Evolutionary conservation across 2,888 invertebrate genomes (phyloP).

Genomic region (Petrophora chlorosata): DNA sequence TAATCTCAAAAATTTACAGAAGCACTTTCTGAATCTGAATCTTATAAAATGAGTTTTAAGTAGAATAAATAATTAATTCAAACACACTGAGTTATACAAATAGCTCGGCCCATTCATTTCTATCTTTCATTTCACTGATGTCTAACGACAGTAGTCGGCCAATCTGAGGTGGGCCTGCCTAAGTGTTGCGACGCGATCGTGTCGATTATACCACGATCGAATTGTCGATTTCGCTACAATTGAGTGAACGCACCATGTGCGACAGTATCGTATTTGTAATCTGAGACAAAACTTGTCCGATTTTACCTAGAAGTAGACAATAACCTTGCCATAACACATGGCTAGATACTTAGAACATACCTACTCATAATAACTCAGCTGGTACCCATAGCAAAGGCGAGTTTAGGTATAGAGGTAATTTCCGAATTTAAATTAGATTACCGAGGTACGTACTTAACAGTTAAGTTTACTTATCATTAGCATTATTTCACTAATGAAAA

Average conservation of each 20-base stretch:
- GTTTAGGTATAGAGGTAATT: too few species aligned
- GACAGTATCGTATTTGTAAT: conserved; percentile 65
- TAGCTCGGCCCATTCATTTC: not conserved
- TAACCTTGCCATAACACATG: conserved; percentile 26
- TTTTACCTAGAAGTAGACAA: conserved; percentile 49
- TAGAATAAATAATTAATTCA: too few species aligned
- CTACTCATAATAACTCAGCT: too few species aligned
- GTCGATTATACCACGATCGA: conserved; percentile 61
- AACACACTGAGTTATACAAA: not conserved
- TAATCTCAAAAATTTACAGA: not conserved
- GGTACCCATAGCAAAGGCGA: too few species aligned
- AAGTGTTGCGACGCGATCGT: conserved; percentile 50
- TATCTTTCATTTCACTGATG: not conserved
- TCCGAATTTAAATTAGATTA: too few species aligned
- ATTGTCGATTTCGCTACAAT: conserved; percentile 66
- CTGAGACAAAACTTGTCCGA: conserved; percentile 60
- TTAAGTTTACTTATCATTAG: too few species aligned
- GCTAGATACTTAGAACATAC: conserved; percentile 3
- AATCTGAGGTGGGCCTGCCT: not conserved
- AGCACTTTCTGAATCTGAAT: not conserved
- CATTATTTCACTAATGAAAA: too few species aligned
- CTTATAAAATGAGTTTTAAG: too few species aligned
- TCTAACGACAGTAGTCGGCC: conserved; percentile 1
- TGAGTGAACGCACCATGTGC: conserved; percentile 68
- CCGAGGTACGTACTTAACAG: too few species aligned